Conservation (phyloP, 1,140 invertebrate genomes). For the Mycetomoellerius zeteki region DNA sequence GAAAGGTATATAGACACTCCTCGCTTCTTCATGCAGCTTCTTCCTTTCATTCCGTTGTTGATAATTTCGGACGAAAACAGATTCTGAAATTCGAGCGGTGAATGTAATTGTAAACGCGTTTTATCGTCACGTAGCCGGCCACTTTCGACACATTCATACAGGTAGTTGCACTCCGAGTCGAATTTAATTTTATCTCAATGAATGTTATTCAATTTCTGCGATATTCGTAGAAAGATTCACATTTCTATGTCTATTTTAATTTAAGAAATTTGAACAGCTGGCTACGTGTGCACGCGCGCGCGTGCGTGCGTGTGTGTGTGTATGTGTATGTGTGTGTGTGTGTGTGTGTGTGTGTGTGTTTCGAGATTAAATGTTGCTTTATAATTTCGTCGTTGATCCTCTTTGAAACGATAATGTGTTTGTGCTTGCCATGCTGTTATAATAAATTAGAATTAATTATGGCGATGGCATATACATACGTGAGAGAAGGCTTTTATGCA, state of each 20-base stretch:
- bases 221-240: background rate
- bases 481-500: background rate
- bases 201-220: background rate
- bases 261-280: background rate
- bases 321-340: background rate
- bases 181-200: background rate
- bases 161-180: slow-evolving; percentile 12
- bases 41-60: background rate
- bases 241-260: background rate
- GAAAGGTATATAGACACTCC: slow-evolving; percentile 58
- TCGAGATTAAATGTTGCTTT: slow-evolving; percentile 8
- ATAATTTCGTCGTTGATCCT: background rate
- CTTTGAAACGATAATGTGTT: background rate
- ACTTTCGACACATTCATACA: slow-evolving; percentile 46
- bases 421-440: background rate
- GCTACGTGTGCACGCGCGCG: background rate
- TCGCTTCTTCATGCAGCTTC: background rate
- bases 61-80: background rate
- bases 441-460: slow-evolving; percentile 27
- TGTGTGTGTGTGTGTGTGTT: background rate
- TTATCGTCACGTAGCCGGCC: background rate
- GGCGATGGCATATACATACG: background rate
- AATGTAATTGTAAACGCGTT: slow-evolving; percentile 34
- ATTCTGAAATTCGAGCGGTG: background rate
- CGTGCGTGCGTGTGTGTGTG: background rate